Evolutionary conservation across 1,140 invertebrate species (phyloP).

Genomic region (Bombus affinis): DNA sequence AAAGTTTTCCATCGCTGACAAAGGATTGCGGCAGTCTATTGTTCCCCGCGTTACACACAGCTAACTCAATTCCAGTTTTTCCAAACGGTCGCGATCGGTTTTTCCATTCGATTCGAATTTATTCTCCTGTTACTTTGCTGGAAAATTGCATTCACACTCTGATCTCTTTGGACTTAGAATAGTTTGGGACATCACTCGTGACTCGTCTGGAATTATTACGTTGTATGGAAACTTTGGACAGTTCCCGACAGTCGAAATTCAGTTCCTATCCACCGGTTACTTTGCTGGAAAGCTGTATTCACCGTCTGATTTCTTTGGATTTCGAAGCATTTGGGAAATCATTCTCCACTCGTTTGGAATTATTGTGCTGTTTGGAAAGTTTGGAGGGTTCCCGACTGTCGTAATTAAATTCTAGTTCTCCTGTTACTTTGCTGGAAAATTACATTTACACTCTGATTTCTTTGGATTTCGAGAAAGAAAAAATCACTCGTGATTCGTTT

Average conservation of each 20-base stretch:
- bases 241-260: too few species aligned
- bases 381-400: background rate
- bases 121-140: background rate
- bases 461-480: background rate
- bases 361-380: too few species aligned
- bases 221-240: too few species aligned
- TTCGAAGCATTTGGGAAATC: too few species aligned
- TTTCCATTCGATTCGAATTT: background rate
- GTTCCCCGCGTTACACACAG: background rate
- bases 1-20: conserved; percentile 34
- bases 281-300: too few species aligned
- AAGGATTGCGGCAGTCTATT: conserved; percentile 21
- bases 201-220: too few species aligned
- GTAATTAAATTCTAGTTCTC: background rate
- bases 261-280: too few species aligned
- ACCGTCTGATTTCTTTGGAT: too few species aligned
- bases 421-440: background rate
- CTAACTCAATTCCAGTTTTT: conserved; percentile 39
- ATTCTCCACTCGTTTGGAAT: too few species aligned
- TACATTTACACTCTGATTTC: background rate
- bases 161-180: background rate
- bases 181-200: background rate
- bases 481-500: background rate
- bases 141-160: background rate
- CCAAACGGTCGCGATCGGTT: background rate